Evolutionary conservation across 2,113 vertebrate species (phyloP).

Genomic region (Thalassarche chlororhynchos): DNA sequence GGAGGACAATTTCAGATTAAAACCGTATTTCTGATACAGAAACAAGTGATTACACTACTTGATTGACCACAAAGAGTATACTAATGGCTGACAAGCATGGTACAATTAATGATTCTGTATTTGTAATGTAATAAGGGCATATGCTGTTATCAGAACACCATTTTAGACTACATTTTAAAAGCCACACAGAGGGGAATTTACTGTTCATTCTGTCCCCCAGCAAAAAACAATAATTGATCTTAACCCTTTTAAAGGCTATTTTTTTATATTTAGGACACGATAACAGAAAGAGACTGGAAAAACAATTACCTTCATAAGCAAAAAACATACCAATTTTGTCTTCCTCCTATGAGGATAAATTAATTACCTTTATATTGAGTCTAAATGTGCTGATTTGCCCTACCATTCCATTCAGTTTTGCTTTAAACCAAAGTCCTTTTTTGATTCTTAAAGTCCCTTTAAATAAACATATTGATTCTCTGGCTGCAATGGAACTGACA

Average conservation of each 20-base stretch:
- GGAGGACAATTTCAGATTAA: background rate
- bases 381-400: background rate
- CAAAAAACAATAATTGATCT: background rate
- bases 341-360: background rate
- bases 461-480: constrained; percentile 85
- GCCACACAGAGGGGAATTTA: background rate
- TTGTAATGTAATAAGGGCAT: background rate
- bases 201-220: background rate
- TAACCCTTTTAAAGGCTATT: background rate
- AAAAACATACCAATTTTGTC: background rate
- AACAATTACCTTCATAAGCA: background rate
- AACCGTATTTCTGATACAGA: background rate
- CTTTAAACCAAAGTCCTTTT: constrained; percentile 72
- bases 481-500: constrained; percentile 72
- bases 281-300: background rate
- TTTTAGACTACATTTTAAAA: constrained; percentile 2
- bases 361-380: constrained; percentile 10
- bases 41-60: background rate
- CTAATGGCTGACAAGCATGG: background rate
- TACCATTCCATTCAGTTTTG: constrained; percentile 55
- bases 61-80: background rate
- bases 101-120: background rate
- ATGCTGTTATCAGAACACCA: background rate
- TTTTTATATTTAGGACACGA: background rate
- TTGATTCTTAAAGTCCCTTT: constrained; percentile 82